A percentile compares a stretch with the other conserved stretches of the same genome.
phyloP scores from a whole-genome alignment of 2,888 invertebrate genomes.

The Hedychridium roseum region DNA sequence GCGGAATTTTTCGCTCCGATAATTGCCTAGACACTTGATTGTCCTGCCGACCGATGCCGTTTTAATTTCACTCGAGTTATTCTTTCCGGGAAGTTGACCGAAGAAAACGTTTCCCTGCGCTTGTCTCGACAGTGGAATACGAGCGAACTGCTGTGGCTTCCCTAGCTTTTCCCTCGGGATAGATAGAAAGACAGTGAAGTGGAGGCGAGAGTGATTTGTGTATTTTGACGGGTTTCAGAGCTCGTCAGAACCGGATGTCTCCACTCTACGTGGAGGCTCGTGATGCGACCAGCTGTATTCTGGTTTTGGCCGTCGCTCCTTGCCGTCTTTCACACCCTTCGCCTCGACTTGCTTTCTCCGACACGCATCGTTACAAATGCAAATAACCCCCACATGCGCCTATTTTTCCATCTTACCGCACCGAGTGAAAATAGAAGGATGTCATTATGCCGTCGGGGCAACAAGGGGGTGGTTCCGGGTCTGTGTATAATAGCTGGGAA shows the following conservation, averaged over 20 bases:
- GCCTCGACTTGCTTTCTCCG: not conserved
- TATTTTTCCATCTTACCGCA: no score
- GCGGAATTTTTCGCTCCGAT: no score
- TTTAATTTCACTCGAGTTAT: slow-evolving; percentile 38
- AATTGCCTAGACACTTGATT: no score
- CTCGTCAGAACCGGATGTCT: slow-evolving; percentile 57
- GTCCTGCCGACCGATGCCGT: no score
- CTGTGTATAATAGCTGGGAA: no score
- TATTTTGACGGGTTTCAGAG: slow-evolving; percentile 59
- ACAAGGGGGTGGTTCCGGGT: no score
- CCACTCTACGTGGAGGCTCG: slow-evolving; percentile 49
- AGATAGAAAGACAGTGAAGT: not conserved
- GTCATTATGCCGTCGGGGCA: no score
- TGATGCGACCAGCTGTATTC: slow-evolving; percentile 56
- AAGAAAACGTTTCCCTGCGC: slow-evolving; percentile 30
- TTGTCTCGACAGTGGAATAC: slow-evolving; percentile 20
- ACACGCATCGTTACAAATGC: slow-evolving; percentile 38
- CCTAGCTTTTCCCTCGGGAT: slow-evolving; percentile 20
- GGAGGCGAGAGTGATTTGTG: slow-evolving; percentile 51
- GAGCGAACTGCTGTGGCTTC: not conserved
- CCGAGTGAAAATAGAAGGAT: no score
- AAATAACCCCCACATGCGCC: slow-evolving; percentile 28
- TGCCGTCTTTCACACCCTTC: slow-evolving; percentile 1
- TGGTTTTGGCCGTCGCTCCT: no score
- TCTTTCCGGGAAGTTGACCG: slow-evolving; percentile 36